Evolutionary conservation across 2,888 invertebrate genomes (phyloP), one percentile per base, ranked within the genome.

Genomic region (Gastracanthus pulcherrimus): DNA sequence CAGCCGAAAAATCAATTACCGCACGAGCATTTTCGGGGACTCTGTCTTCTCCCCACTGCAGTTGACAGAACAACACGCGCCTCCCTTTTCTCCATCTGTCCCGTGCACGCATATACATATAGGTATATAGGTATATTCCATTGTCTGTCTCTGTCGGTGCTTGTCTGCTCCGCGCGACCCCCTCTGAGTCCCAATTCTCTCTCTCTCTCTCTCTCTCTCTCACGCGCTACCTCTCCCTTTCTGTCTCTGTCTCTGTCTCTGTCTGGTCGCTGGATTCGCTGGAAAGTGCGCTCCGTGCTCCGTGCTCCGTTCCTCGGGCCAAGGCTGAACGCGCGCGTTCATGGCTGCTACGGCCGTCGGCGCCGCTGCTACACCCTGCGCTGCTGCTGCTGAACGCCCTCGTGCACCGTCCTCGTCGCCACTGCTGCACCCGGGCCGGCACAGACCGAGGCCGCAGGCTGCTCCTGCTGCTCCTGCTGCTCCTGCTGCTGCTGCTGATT

Each of bases 261-360:
- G 6, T 48, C 38, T 62, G 36, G 11, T 74, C 48, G 38, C 55
- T 72, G 41, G 66, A 58, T 26, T 29, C 29, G 66, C 41, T 67
- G 41, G 41, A 67, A 67, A 67, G 66, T 67, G 66, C 41, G 66
- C 67, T 41, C 67, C 41, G 29, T 45, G 23, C 67, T 7, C n/a
- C n/a, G n/a, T n/a, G n/a, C n/a, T 58, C 58, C 26, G 23, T 58
- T 38, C 29, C 36, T 51, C 29, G 38, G 26, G 31, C 70, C 62
- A 58, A 69, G 70, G 48, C 48, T 66, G 38, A 31, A 34, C 23
- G 62, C 23, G 62, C 13, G 36, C 75, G 79, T 82, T 79, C 79
- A 79, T 79, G 79, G 76, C 79, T 82, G 79, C 79, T 82, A 55
- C 69, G 9, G 71, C 70, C 79, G 58, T 69, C 76, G 66, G 66